These are phyloP conservation scores for Hirtodrosophila alboralis DNA, from an alignment of 2,888 invertebrate species.

Conservation along the genomic window DNA sequence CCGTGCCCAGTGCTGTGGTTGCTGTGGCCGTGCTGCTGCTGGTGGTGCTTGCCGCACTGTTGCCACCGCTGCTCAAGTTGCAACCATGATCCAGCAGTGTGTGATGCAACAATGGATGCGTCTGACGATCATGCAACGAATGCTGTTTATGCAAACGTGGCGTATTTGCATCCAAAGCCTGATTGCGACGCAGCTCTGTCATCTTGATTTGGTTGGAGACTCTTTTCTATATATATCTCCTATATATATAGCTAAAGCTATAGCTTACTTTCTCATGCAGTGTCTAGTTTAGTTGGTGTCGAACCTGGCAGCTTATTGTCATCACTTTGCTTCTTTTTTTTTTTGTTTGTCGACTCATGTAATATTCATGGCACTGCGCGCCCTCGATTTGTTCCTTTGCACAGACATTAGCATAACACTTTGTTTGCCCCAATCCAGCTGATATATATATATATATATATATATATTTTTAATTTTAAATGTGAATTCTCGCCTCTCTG, in stretches of 20 bases:
- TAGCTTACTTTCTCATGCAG: constrained; percentile 12
- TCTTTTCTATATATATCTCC: not conserved
- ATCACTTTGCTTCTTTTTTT: constrained; percentile 55
- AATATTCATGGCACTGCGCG: constrained; percentile 66
- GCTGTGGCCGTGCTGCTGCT: constrained; percentile 77
- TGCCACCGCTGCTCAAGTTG: constrained; percentile 74
- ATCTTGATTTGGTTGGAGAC: constrained; percentile 40
- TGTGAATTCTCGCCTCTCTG: constrained; percentile 38
- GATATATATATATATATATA: constrained; percentile 5
- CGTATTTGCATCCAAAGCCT: constrained; percentile 21
- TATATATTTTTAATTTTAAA: constrained; percentile 70
- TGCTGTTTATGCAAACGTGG: constrained; percentile 67
- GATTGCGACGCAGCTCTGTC: constrained; percentile 67
- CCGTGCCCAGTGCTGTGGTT: constrained; percentile 59
- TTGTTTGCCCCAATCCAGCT: constrained; percentile 16
- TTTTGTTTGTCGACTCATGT: constrained; percentile 53
- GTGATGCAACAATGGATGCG: constrained; percentile 77
- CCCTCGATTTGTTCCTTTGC: constrained; percentile 21
- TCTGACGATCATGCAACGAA: constrained; percentile 58
- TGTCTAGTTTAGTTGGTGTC: not conserved
- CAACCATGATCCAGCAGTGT: constrained; percentile 80
- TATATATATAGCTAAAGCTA: constrained; percentile 1
- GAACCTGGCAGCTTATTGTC: constrained; percentile 61
- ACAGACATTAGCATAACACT: constrained; percentile 68
- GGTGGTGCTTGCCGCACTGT: constrained; percentile 74